phyloP scores from a whole-genome alignment of 2,113 vertebrate species.

The Cryptoleucopteryx plumbea region DNA sequence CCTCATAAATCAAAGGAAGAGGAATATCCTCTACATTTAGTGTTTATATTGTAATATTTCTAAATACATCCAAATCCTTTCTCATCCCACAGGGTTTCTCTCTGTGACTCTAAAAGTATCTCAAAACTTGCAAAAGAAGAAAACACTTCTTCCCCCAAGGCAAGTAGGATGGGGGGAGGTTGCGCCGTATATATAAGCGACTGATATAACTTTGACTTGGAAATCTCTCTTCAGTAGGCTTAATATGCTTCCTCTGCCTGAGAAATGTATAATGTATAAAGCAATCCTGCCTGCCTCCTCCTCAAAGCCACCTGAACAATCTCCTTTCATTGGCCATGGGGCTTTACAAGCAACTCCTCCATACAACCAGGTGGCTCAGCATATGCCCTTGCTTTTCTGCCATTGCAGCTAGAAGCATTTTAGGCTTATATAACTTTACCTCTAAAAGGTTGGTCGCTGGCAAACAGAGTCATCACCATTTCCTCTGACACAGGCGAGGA shows the following conservation, averaged over 20 bases:
- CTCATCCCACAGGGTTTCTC: not conserved
- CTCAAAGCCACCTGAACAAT: constrained; percentile 66
- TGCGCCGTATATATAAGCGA: not conserved
- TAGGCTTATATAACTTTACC: not conserved
- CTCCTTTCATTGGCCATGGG: constrained; percentile 61
- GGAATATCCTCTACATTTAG: not conserved
- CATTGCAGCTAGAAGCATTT: not conserved
- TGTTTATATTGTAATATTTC: not conserved
- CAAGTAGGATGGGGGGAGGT: not conserved
- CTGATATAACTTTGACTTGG: constrained; percentile 38
- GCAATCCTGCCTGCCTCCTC: constrained; percentile 29
- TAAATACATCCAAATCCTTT: not conserved
- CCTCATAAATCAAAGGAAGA: constrained; percentile 19
- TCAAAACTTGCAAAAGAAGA: constrained; percentile 16
- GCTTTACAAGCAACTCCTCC: constrained; percentile 20
- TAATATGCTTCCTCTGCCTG: constrained; percentile 25
- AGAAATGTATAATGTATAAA: constrained; percentile 33
- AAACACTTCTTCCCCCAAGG: not conserved
- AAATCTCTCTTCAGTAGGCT: constrained; percentile 34
- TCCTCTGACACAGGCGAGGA: not conserved
- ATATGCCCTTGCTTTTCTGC: not conserved
- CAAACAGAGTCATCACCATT: not conserved
- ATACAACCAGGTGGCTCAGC: not conserved
- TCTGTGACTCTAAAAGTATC: not conserved
- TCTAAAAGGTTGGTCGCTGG: not conserved